Evolutionary conservation across 2,888 invertebrate species (phyloP).

Genomic region (Urechis unicinctus): DNA sequence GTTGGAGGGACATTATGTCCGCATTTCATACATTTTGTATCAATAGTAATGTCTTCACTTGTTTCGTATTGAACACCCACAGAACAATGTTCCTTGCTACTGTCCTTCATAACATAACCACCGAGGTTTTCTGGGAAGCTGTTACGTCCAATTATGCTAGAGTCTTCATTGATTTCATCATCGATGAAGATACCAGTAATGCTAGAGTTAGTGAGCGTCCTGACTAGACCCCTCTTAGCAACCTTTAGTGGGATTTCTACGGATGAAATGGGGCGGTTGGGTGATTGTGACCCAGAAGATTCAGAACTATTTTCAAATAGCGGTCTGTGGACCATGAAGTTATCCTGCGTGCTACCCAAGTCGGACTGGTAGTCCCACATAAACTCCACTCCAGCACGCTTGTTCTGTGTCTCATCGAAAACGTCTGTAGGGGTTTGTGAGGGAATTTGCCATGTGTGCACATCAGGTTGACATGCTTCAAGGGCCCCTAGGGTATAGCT

Average conservation of each 20-base stretch:
- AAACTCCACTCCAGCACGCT: not conserved
- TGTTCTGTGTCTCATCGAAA: not conserved
- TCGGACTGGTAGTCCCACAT: constrained; percentile 19
- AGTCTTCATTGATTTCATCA: not conserved
- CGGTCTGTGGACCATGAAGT: constrained; percentile 8
- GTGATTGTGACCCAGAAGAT: not conserved
- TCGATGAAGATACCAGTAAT: constrained; percentile 1
- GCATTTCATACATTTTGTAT: not conserved
- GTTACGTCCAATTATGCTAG: no score
- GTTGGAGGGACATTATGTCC: not conserved
- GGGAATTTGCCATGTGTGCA: not conserved
- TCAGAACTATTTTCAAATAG: not conserved
- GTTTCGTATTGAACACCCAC: not conserved
- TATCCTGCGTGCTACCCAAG: not conserved
- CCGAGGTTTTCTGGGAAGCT: no score
- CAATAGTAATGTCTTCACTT: not conserved
- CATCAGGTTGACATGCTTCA: constrained; percentile 1
- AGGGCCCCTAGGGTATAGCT: constrained; percentile 9
- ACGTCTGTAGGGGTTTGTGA: no score
- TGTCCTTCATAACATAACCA: no score
- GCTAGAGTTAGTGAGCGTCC: not conserved
- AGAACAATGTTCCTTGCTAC: not conserved
- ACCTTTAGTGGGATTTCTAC: not conserved
- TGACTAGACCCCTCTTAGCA: not conserved
- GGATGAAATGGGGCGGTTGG: no score